These are phyloP conservation scores for Achroia grisella DNA, from an alignment of 1,140 invertebrate species.

Conservation along the genomic window DNA sequence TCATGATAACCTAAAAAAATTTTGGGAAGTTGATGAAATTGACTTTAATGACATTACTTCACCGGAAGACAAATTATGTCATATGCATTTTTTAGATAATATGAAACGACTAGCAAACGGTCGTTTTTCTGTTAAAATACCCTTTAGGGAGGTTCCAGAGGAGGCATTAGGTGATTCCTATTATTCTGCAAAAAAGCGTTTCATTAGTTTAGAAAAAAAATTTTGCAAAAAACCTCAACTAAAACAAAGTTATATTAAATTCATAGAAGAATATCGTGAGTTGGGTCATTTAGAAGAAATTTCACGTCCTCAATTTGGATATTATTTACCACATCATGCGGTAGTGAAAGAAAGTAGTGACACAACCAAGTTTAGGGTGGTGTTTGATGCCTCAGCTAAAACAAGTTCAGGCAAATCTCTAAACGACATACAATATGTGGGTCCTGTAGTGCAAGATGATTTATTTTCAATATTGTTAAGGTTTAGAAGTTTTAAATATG, in stretches of 20 bases:
- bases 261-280: constrained; percentile 33
- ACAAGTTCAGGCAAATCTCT: constrained; percentile 28
- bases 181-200: constrained; percentile 18
- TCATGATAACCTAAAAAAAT: constrained; percentile 6
- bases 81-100: constrained; percentile 18
- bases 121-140: constrained; percentile 33
- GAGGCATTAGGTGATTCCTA: constrained; percentile 33
- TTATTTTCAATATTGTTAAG: constrained; percentile 41
- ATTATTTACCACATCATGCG: no score
- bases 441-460: constrained; percentile 28
- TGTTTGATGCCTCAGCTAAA: constrained; percentile 30
- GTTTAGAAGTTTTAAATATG: constrained; percentile 41
- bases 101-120: constrained; percentile 22
- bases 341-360: constrained; percentile 23
- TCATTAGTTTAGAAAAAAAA: constrained; percentile 28
- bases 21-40: constrained; percentile 24
- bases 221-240: constrained; percentile 24
- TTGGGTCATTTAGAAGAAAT: constrained; percentile 20
- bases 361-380: constrained; percentile 22
- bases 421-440: constrained; percentile 33
- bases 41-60: constrained; percentile 1
- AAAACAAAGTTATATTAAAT: constrained; percentile 21
- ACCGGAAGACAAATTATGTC: constrained; percentile 14
- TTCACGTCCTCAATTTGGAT: neutral
- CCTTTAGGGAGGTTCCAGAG: constrained; percentile 21